These are phyloP conservation scores for Ranitomeya imitator DNA, from an alignment of 2,113 vertebrate species.

Conservation along the genomic window DNA sequence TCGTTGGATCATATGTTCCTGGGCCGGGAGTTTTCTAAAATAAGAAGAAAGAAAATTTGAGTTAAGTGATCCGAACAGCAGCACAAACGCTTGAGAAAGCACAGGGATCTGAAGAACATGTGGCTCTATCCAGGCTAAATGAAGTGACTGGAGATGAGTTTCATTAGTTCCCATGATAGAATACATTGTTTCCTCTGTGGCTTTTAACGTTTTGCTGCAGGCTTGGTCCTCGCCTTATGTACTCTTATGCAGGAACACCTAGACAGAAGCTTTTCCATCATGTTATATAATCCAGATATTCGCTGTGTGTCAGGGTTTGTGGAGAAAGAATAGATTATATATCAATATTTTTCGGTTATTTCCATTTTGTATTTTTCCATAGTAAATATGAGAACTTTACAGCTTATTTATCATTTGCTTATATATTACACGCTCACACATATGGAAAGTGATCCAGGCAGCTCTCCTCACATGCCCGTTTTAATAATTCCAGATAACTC, in stretches of 20 bases:
- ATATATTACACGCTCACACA: too few relatives aligned
- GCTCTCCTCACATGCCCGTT: too few relatives aligned
- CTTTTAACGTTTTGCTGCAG: constrained; percentile 14
- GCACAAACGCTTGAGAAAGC: background rate
- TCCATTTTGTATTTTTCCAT: too few relatives aligned
- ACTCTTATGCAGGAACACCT: constrained; percentile 7
- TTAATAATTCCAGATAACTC: too few relatives aligned
- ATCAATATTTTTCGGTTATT: too few relatives aligned
- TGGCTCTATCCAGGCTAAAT: background rate
- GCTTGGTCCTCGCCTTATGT: background rate
- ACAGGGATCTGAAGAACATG: constrained; percentile 9
- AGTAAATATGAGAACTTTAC: too few relatives aligned
- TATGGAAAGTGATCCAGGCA: too few relatives aligned
- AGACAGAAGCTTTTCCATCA: background rate
- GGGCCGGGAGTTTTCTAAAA: constrained; percentile 74
- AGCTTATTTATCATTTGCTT: too few relatives aligned
- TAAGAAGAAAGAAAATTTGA: constrained; percentile 50
- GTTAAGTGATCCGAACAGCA: constrained; percentile 3
- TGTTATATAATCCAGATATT: background rate
- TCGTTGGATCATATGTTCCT: constrained; percentile 66
- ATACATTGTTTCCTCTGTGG: background rate
- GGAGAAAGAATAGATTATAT: background rate
- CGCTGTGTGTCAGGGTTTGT: background rate
- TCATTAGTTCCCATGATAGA: constrained; percentile 32
- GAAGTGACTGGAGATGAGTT: constrained; percentile 5